These are phyloP conservation scores for Bufo gargarizans DNA, from an alignment of 2,113 vertebrate genomes.

Conservation along the genomic window DNA sequence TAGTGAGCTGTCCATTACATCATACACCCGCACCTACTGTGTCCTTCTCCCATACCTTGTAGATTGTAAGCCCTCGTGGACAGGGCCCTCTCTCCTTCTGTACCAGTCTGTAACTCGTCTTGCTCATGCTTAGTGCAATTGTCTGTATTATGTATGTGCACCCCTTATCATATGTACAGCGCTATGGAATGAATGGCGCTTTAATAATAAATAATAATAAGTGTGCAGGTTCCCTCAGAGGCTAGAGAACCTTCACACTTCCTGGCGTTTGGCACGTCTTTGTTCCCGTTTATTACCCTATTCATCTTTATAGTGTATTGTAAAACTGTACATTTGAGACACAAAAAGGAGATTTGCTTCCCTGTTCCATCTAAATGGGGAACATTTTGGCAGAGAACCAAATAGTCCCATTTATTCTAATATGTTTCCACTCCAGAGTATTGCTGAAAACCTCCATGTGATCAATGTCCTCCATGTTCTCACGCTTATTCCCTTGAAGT, in stretches of 20 bases:
- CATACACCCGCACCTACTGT: too few species aligned
- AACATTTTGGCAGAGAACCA: constrained; percentile 5
- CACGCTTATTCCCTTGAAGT: background rate
- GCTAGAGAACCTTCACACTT: background rate
- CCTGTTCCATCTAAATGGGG: background rate
- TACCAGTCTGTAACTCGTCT: too few species aligned
- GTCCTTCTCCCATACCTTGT: too few species aligned
- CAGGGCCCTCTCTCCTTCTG: too few species aligned
- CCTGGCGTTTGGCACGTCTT: background rate
- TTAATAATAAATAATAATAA: too few species aligned
- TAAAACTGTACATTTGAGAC: background rate
- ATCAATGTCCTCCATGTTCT: constrained; percentile 24
- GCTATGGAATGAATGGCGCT: too few species aligned
- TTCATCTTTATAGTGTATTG: background rate
- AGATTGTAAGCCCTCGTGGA: too few species aligned
- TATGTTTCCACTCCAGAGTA: background rate
- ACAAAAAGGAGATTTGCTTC: background rate
- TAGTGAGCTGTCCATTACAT: too few species aligned
- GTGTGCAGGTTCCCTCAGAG: background rate
- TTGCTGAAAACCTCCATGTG: constrained; percentile 3
- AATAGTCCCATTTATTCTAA: constrained; percentile 17
- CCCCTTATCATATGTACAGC: too few species aligned
- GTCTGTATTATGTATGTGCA: too few species aligned
- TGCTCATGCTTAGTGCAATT: too few species aligned
- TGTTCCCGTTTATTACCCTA: background rate